Conservation (phyloP, 2,888 invertebrate genomes). For the Tetragonula carbonaria region DNA sequence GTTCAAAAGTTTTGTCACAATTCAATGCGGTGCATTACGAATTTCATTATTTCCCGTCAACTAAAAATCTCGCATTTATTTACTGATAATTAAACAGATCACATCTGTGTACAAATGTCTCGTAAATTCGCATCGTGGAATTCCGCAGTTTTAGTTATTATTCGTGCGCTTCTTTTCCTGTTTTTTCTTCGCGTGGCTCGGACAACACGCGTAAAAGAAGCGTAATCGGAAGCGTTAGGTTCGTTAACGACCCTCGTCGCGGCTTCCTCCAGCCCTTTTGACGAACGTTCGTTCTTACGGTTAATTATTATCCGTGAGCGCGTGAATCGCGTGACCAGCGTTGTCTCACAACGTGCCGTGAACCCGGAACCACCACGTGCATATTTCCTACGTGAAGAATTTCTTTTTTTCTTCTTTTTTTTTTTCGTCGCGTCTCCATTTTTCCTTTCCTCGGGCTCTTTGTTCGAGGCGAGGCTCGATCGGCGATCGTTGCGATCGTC, state of each 20-base stretch:
- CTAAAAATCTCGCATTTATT: no score
- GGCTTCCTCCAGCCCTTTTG: slow-evolving; percentile 60
- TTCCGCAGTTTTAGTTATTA: slow-evolving; percentile 1
- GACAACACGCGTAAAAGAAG: slow-evolving; percentile 10
- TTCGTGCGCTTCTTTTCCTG: neutral
- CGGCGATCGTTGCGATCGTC: slow-evolving; percentile 41
- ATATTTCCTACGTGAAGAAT: slow-evolving; percentile 58
- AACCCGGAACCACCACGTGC: slow-evolving; percentile 70
- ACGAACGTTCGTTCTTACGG: slow-evolving; percentile 43
- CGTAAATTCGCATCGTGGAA: no score
- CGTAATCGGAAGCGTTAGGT: slow-evolving; percentile 37
- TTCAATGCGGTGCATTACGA: no score
- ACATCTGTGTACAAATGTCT: no score
- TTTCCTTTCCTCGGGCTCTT: neutral
- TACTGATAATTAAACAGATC: no score
- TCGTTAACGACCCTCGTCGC: slow-evolving; percentile 53
- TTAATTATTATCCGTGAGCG: slow-evolving; percentile 71
- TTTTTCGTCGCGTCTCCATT: neutral
- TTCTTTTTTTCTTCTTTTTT: slow-evolving; percentile 2
- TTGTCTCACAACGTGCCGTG: slow-evolving; percentile 67
- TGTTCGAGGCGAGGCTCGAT: neutral
- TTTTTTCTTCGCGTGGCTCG: neutral
- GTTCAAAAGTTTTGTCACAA: no score
- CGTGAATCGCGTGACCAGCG: slow-evolving; percentile 77
- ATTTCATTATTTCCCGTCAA: no score